Base-by-base conservation (phyloP, 2,113 vertebrate species). In the Misgurnus mizolepis region DNA sequence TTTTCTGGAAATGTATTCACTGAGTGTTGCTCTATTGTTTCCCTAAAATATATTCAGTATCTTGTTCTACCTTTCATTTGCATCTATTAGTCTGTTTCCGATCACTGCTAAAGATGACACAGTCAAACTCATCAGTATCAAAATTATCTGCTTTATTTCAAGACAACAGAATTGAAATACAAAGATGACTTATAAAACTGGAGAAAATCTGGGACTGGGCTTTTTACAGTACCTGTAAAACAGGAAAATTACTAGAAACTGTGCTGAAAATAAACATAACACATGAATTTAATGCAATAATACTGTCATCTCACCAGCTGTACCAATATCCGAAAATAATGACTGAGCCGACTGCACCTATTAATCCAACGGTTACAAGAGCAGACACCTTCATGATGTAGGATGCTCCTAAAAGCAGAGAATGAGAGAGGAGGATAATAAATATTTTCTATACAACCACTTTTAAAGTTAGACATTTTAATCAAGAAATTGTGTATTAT, bases 321-420 rank as follows among this genome's bases (percentile, higher is more conserved):
- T 83, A 89, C 60, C 12, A 83, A 83, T 88, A 90, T 82, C 87
- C 66, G 14, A 76, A 65, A 11, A 88, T 43, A 67, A 84, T 22
- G 41, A 81, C 67, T 49, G 90, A 17, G 0, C 85, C 85, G 40
- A 91, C 17, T 41, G 87, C 41, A 76, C 80, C 88, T 10, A 94
- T 56, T 27, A 49, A 56, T 22, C 82, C 87, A 65, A 76, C 82
- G 75, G 88, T 88, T 39, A 76, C 69, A 67, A 93, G 78, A 0
- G 85, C 88, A 12, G 88, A 88, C 12, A 89, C 80, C 81, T 41
- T 89, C 84, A 91, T 83, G 34, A 88, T 64, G 22, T 89, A 91
- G 0, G 89, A 90, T 53, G 87, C 84, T 12, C 89, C 93, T 94
- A 79, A 0, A 84, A 76, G 40, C 11, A 73, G 6, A 56, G 17